Conservation (phyloP, 37 sponge, comb jelly and placozoan genomes). For the Spongilla lacustris region DNA sequence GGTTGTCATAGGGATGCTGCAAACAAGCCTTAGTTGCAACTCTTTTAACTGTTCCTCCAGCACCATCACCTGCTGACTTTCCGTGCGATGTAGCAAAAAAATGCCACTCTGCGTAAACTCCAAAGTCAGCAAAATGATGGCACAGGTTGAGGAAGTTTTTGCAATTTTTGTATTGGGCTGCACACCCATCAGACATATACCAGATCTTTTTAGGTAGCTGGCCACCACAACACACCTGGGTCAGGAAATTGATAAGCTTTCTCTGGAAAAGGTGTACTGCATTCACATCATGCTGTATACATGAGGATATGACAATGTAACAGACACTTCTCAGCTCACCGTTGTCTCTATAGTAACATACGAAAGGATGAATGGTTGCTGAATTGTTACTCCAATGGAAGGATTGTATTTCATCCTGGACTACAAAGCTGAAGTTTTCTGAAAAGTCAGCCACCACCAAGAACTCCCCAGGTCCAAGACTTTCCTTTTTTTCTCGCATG, state of each 20-base stretch:
- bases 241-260: conserved; percentile 32
- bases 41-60: conserved; percentile 65
- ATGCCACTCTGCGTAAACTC: conserved; percentile 60
- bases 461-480: conserved; percentile 11
- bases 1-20: conserved; percentile 29
- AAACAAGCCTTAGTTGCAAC: conserved; percentile 54
- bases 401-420: conserved; percentile 44
- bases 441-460: conserved; percentile 45
- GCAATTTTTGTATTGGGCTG: conserved; percentile 57
- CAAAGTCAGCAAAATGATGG: conserved; percentile 57
- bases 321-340: conserved; percentile 27
- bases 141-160: conserved; percentile 57
- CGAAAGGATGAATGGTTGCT: conserved; percentile 43
- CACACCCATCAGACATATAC: conserved; percentile 69
- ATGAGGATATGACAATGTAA: conserved; percentile 45
- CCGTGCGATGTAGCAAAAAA: conserved; percentile 67
- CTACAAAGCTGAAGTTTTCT: conserved; percentile 43
- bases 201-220: conserved; percentile 20
- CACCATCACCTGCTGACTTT: conserved; percentile 63
- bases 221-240: neutral
- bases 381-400: conserved; percentile 52
- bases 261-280: conserved; percentile 56
- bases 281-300: conserved; percentile 43
- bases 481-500: conserved; percentile 1
- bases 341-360: conserved; percentile 25